These are phyloP conservation scores for Netta rufina DNA, from an alignment of 2,797 vertebrate genomes.

Conservation along the genomic window DNA sequence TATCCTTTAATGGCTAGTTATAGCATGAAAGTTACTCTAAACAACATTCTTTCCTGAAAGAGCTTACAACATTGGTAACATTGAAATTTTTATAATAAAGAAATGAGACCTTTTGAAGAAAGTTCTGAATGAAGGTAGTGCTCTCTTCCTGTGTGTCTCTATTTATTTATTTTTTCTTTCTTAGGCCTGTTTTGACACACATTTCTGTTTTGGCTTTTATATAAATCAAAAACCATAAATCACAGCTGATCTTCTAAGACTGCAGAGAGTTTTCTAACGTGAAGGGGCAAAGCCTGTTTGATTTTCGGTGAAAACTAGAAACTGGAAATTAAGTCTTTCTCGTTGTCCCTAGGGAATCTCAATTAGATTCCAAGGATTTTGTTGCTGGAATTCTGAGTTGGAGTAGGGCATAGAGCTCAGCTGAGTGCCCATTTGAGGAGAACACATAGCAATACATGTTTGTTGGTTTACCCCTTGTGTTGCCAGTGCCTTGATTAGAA, in stretches of 20 bases:
- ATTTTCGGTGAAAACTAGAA: not conserved
- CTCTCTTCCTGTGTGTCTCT: not conserved
- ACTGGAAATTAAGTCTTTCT: not conserved
- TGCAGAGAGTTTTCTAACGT: not conserved
- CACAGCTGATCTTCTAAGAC: not conserved
- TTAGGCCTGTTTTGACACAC: not conserved
- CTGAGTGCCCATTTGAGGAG: not conserved
- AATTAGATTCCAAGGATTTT: not conserved
- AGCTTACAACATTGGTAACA: not conserved
- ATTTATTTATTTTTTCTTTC: not conserved
- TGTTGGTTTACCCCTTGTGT: not conserved
- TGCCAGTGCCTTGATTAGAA: not conserved
- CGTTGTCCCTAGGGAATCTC: not conserved
- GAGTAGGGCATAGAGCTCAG: not conserved
- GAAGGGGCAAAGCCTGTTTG: not conserved
- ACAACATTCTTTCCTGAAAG: not conserved
- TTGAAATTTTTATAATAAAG: not conserved
- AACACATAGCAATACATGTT: fast-evolving
- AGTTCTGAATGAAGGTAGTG: not conserved
- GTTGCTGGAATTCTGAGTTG: not conserved
- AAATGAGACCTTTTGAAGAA: not conserved
- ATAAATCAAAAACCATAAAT: not conserved
- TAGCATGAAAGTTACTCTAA: not conserved
- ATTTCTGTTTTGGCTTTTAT: not conserved
- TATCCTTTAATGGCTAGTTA: not conserved